phyloP scores from a whole-genome alignment of 2,888 invertebrate genomes.

The Spodoptera littoralis region DNA sequence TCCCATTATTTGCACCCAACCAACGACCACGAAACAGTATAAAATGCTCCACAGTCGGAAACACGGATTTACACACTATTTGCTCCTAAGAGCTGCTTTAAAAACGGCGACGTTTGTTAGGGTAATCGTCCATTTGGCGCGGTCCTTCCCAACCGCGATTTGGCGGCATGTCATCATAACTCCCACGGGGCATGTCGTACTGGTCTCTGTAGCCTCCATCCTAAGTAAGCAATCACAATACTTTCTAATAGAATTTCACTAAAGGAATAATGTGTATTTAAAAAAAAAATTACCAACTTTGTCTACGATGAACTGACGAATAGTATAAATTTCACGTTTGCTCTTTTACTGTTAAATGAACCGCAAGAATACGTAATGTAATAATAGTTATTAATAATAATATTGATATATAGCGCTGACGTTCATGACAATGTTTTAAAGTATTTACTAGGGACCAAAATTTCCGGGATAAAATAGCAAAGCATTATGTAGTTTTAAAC shows the following conservation, averaged over 20 bases:
- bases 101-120: conserved; percentile 91
- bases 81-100: conserved; percentile 69
- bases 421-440: not conserved
- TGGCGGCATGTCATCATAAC: conserved; percentile 85
- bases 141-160: conserved; percentile 89
- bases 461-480: conserved; percentile 20
- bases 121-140: conserved; percentile 90
- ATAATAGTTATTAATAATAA: not conserved
- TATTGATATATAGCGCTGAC: no score
- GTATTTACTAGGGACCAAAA: conserved; percentile 59
- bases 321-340: conserved; percentile 7
- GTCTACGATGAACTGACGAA: conserved; percentile 18
- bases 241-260: conserved; percentile 80
- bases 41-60: conserved; percentile 39
- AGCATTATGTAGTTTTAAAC: no score
- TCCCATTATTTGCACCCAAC: conserved; percentile 58
- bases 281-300: conserved; percentile 20
- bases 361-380: conserved; percentile 4
- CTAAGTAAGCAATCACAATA: conserved; percentile 87
- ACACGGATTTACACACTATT: conserved; percentile 38
- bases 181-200: conserved; percentile 85
- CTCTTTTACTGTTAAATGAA: conserved; percentile 21
- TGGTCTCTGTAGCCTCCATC: conserved; percentile 88
- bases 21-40: conserved; percentile 49
- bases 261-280: conserved; percentile 34